phyloP scores from a whole-genome alignment of 1,140 invertebrate genomes.

The Drosophila bocqueti region DNA sequence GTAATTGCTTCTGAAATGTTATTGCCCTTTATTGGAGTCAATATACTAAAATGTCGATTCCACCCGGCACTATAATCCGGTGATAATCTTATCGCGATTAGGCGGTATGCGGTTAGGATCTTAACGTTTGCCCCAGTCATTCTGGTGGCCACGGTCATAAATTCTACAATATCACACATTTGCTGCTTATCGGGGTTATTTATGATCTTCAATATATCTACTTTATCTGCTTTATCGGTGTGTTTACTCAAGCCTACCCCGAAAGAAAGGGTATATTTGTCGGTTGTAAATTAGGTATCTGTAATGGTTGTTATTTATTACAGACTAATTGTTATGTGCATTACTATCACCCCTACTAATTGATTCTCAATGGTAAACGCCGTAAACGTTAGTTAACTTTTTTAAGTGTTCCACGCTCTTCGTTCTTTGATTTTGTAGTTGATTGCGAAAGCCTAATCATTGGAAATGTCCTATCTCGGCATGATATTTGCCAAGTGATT shows the following conservation, averaged over 20 bases:
- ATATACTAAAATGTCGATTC: conserved; percentile 17
- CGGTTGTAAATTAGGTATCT: neutral
- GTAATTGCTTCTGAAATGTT: conserved; percentile 30
- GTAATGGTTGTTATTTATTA: neutral
- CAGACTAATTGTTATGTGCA: neutral
- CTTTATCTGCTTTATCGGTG: conserved; percentile 1
- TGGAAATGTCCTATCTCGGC: conserved; percentile 12
- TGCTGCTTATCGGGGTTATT: conserved; percentile 46
- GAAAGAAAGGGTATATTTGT: neutral
- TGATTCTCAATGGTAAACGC: neutral
- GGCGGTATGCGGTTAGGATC: conserved; percentile 15
- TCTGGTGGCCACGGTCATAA: conserved; percentile 27
- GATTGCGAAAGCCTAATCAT: conserved; percentile 10
- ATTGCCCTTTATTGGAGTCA: conserved; percentile 24
- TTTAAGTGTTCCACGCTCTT: neutral
- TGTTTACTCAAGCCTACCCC: neutral
- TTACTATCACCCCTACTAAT: neutral
- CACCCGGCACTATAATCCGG: conserved; percentile 29
- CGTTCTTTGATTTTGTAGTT: conserved; percentile 11
- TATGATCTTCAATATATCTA: conserved; percentile 26
- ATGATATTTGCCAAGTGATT: conserved; percentile 5
- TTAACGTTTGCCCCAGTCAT: conserved; percentile 41
- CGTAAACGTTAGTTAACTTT: neutral
- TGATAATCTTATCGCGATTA: conserved; percentile 45
- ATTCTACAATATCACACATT: conserved; percentile 36